phyloP scores from a whole-genome alignment of 2,797 vertebrate species.

The Danio kyathit region DNA sequence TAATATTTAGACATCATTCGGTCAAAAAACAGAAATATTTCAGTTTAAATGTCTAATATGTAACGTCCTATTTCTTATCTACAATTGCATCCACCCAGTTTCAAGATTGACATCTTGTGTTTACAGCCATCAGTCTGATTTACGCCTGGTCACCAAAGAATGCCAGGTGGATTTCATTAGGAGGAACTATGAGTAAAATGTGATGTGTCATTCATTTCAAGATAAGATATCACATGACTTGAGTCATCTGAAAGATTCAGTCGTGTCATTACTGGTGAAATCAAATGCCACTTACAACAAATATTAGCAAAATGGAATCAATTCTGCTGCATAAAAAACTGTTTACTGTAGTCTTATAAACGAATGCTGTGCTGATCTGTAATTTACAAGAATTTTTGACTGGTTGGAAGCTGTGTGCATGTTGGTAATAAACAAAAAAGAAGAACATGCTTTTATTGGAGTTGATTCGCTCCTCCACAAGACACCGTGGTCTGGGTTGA shows the following conservation, averaged over 20 bases:
- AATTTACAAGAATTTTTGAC: conserved; percentile 8
- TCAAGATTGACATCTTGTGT: not conserved
- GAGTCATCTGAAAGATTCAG: not conserved
- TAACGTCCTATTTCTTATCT: not conserved
- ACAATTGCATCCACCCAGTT: not conserved
- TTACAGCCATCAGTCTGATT: not conserved
- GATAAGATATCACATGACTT: not conserved
- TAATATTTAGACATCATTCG: not conserved
- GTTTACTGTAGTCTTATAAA: conserved; percentile 18
- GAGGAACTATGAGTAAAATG: not conserved
- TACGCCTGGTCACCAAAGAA: not conserved
- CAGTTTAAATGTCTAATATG: not conserved
- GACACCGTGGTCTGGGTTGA: not conserved
- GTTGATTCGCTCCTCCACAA: not conserved
- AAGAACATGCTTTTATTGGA: conserved; percentile 18
- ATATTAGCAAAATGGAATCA: not conserved
- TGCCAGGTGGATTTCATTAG: not conserved
- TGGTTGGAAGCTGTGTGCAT: not conserved
- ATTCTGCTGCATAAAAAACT: conserved; percentile 10
- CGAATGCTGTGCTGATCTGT: not conserved
- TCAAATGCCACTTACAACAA: not conserved
- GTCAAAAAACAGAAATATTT: not conserved
- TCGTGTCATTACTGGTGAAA: not conserved
- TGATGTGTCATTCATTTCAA: not conserved
- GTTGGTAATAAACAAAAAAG: conserved; percentile 39